These are phyloP conservation scores for Pecten maximus DNA, from an alignment of 2,888 invertebrate genomes.

Conservation along the genomic window DNA sequence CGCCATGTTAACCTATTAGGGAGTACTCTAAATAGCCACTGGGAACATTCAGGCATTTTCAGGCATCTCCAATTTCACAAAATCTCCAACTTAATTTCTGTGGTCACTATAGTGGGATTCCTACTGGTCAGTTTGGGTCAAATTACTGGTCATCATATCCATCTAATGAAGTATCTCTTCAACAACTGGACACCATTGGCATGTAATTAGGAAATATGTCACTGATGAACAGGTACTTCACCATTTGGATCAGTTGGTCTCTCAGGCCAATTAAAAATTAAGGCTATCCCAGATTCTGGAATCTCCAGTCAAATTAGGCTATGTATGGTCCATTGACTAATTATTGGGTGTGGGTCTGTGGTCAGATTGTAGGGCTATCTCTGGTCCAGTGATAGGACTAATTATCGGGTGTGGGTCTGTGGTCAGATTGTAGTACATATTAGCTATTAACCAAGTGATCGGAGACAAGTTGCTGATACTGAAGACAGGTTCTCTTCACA, in stretches of 20 bases:
- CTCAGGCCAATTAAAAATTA: not conserved
- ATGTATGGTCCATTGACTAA: not conserved
- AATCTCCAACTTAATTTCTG: not conserved
- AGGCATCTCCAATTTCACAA: not conserved
- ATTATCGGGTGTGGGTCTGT: not conserved
- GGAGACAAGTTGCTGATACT: not conserved
- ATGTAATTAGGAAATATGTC: not conserved
- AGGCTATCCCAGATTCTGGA: not conserved
- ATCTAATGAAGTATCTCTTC: conserved; percentile 22
- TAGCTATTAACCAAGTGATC: not conserved
- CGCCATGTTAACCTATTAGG: not conserved
- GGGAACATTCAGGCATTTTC: not conserved
- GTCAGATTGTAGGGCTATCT: not conserved
- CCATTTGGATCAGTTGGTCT: not conserved
- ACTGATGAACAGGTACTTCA: not conserved
- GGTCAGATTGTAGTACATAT: not conserved
- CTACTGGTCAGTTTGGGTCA: not conserved
- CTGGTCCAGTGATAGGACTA: not conserved
- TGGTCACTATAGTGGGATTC: not conserved
- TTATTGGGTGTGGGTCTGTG: not conserved
- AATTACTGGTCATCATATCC: not conserved
- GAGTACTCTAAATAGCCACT: not conserved
- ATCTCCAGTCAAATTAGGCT: too few species aligned
- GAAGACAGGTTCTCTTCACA: not conserved
- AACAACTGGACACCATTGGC: not conserved